A percentile compares a stretch with the other conserved stretches of the same genome.
phyloP scores from a whole-genome alignment of 2,888 invertebrate genomes.

The Sinelater perroti region DNA sequence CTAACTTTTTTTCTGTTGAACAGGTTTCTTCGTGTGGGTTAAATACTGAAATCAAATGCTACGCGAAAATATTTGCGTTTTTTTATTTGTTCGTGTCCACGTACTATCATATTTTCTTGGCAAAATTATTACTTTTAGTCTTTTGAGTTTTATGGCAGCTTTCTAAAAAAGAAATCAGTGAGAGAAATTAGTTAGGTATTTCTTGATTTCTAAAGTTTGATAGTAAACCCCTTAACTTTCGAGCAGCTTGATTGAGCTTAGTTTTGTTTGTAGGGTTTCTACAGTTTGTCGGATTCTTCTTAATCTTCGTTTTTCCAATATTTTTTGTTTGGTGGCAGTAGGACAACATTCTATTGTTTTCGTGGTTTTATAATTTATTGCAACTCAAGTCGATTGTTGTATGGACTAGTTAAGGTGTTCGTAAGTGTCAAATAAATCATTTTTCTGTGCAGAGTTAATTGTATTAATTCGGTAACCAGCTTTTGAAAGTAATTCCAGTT shows the following conservation, averaged over 20 bases:
- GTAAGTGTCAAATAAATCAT: constrained; percentile 3
- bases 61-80: constrained; percentile 1
- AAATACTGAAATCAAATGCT: too few relatives aligned
- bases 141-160: constrained; percentile 7
- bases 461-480: background rate
- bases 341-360: constrained; percentile 3
- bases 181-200: background rate
- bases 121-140: background rate
- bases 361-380: background rate
- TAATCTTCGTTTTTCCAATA: constrained; percentile 6
- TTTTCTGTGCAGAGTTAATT: background rate
- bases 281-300: constrained; percentile 1
- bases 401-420: background rate
- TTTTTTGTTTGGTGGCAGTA: constrained; percentile 1
- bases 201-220: constrained; percentile 1
- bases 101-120: constrained; percentile 3
- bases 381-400: background rate
- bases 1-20: too few relatives aligned
- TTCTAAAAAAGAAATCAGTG: constrained; percentile 1
- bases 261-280: constrained; percentile 6
- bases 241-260: constrained; percentile 6
- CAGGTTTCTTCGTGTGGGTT: too few relatives aligned
- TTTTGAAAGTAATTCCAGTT: background rate
- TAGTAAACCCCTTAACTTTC: background rate
- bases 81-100: background rate